Evolutionary conservation across 2,888 invertebrate species (phyloP), one percentile per base, ranked within the genome.

Genomic region (Spisula solida): DNA sequence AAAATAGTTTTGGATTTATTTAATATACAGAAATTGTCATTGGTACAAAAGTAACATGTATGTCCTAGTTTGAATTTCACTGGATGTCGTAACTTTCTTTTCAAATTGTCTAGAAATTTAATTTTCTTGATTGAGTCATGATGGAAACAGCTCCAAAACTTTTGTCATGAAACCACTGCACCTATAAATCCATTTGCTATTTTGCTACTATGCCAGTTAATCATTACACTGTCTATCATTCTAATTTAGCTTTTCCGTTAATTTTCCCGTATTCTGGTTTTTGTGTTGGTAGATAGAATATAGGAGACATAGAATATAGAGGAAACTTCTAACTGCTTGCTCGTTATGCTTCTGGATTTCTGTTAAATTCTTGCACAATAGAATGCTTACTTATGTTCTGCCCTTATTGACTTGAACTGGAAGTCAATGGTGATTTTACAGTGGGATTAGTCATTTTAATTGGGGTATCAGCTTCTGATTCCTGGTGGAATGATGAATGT

Each of bases 241-340:
- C 60, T 66, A n/a, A 66, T 66, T 66, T 66, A 66, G n/a, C 25
- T 66, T 60, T 66, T 66, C 25, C 10, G 60, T 66, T 66, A 25
- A 66, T 25, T 66, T 66, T 66, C 60, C 60, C 6, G n/a, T 66
- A n/a, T 56, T 66, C 60, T 66, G 25, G 25, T 66, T 66, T 51
- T 60, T 66, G 25, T 66, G 60, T 66, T 51, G n/a, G 25, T 66
- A 25, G n/a, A 6, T 25, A 66, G 60, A 66, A 66, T 66, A 25
- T 25, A 66, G 60, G 12, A 41, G 41, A 41, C 41, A 5, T 41
- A 41, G 41, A 41, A 41, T 41, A 41, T 41, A 41, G 2, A 41
- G 41, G 41, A 66, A 25, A 66, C 60, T 25, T 66, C 60, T 66
- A 66, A 66, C 60, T 66, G 60, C 25, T 25, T 66, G 60, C 60